Percentiles rank a stretch among this genome's conserved stretches.
Conservation (phyloP, 2,797 vertebrate genomes). For the Dallia pectoralis region DNA sequence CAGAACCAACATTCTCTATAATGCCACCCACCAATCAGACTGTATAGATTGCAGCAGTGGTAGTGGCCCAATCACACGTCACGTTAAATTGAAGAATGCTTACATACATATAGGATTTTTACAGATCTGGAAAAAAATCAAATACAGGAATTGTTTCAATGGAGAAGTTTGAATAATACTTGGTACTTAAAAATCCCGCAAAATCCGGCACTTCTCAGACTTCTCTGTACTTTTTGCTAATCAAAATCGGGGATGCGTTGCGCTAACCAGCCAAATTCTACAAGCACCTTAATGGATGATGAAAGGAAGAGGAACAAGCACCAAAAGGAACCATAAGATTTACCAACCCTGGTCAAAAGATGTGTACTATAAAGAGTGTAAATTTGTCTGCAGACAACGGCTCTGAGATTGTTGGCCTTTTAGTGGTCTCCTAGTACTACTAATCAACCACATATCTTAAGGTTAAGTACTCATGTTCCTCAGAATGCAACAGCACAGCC, state of each 20-base stretch:
- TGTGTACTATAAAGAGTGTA: slow-evolving; percentile 46
- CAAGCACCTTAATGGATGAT: slow-evolving; percentile 63
- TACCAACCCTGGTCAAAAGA: neutral
- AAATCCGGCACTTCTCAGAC: slow-evolving; percentile 53
- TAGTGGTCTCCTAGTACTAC: slow-evolving; percentile 44
- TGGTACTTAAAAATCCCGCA: too few relatives aligned
- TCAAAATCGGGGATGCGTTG: slow-evolving; percentile 28
- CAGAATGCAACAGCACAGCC: slow-evolving; percentile 45
- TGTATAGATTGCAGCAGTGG: too few relatives aligned
- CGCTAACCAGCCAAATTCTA: slow-evolving; percentile 54
- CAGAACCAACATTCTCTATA: too few relatives aligned
- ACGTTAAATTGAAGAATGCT: too few relatives aligned
- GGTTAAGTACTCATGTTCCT: slow-evolving; percentile 62
- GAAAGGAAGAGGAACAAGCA: slow-evolving; percentile 42
- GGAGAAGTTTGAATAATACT: too few relatives aligned
- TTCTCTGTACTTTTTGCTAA: slow-evolving; percentile 65
- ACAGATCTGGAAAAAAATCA: too few relatives aligned
- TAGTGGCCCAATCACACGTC: too few relatives aligned
- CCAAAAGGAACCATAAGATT: neutral
- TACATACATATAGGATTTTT: too few relatives aligned
- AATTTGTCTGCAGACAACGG: slow-evolving; percentile 21
- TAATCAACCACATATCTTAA: slow-evolving; percentile 64
- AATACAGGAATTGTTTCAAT: too few relatives aligned
- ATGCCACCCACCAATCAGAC: too few relatives aligned
- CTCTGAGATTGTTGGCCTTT: slow-evolving; percentile 41